Base-by-base conservation (phyloP, 2,113 vertebrate species). In the Dicrurus megarhynchus region DNA sequence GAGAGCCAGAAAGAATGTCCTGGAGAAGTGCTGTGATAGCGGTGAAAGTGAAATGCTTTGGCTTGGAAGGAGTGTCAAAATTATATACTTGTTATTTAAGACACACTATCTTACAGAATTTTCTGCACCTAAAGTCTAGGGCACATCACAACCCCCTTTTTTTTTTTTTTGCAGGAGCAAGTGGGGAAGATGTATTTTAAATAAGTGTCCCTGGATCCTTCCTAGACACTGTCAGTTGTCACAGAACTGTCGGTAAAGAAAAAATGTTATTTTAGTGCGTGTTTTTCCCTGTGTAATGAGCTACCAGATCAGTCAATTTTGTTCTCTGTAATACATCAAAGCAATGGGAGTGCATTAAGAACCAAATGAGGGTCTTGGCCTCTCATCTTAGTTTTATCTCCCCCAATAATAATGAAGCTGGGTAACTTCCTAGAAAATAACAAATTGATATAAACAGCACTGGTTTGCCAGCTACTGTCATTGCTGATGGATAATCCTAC, bases 381-480 rank as follows among this genome's bases (percentile, higher is more conserved):
- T 95, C 95, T 96, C 94, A 97, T 96, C 95, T 96, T 91, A 88
- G 91, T 95, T 97, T 97, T 97, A 97, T 97, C 93, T 97, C 93
- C 82, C 74, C 76, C 95, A 95, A 78, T 95, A 95, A 96, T 96
- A 97, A 97, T 97, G 96, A 97, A 97, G 95, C 94, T 87, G 90
- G 96, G 89, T 92, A 95, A 96, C 95, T 97, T 97, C 95, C 94
- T 95, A 96, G 97, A 96, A 97, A 96, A 97, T 96, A 97, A 92
- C 93, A 92, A 94, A 96, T 96, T 94, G 96, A 95, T 95, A 96
- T 93, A 95, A 97, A 96, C 95, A 93, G 65, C 69, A 69, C 87
- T 91, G 92, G 84, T 95, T 97, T 97, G 95, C 97, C 98, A 97
- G 92, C 90, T 91, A 93, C 96, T 97, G 96, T 97, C 97, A 97